Base-by-base conservation (phyloP, 2,797 vertebrate species). In the Chromobotia macracanthus region DNA sequence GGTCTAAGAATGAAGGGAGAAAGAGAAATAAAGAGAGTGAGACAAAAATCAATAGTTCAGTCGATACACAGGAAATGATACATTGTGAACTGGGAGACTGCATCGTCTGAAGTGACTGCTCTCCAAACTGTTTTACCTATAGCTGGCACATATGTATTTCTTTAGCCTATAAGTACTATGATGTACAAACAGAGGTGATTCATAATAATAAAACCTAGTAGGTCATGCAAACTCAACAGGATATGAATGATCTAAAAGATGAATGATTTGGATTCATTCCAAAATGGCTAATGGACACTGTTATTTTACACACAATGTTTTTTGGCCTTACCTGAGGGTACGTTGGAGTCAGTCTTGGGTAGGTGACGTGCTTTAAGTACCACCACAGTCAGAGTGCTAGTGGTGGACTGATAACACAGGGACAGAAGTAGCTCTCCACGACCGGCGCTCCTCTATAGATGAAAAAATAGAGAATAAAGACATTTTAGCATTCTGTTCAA, bases 291-390 rank as follows among this genome's bases (percentile, higher is more conserved):
- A n/a, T 15, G 18, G 46, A 15, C 13, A 53, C 50, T 50, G 10
- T 38, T 78, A 5, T 69, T 12, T 51, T 25, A 65, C 10, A 4
- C 48, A 35, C 16, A 18, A 12, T 58, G 55, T 13, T n/a, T 25
- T 51, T 19, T 66, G 55, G 35, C 55, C 87, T 89, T 91, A 99
- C 97, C 97, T 94, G 95, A 96, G 77, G 97, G 95, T 86, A 95
- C 95, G 19, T 93, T 95, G 84, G 94, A 93, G 82, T 99, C 96
- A 41, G 93, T 92, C 89, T 96, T 97, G 69, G 97, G 96, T 83
- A 99, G 91, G 84, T 99, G 97, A n/a, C 97, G 95, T 21, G 97
- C 97, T 91, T 99, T 99, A 83, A 99, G 93, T 75, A 99, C 96
- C 81, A 99, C 97, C 80, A 98, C 97, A 13, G 96, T 99, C 84